Evolutionary conservation across 2,888 invertebrate species (phyloP).

Genomic region (Orchesella flavescens): DNA sequence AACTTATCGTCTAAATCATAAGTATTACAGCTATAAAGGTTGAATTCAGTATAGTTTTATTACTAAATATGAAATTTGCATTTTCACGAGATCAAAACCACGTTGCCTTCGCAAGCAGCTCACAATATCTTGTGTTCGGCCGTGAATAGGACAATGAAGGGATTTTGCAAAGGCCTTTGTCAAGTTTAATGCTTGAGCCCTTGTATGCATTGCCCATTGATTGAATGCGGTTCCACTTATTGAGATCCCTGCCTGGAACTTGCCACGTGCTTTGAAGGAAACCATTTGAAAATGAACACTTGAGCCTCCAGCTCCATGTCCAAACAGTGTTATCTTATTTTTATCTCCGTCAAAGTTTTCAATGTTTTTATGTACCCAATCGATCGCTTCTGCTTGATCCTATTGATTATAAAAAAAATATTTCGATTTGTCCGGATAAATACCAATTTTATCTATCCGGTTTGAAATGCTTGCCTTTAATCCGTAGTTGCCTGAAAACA

Average conservation of each 20-base stretch:
- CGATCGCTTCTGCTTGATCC: slow-evolving; percentile 58
- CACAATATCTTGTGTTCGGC: slow-evolving; percentile 43
- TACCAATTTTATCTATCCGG: too few species aligned
- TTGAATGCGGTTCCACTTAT: slow-evolving; percentile 68
- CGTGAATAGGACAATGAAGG: slow-evolving; percentile 58
- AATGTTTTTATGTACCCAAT: slow-evolving; percentile 63
- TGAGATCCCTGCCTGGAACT: slow-evolving; percentile 63
- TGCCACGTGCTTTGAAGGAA: slow-evolving; percentile 46
- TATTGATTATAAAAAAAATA: too few species aligned
- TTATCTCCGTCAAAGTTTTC: slow-evolving; percentile 60
- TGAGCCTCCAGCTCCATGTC: slow-evolving; percentile 56
- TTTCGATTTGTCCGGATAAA: too few species aligned
- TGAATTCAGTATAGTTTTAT: neutral
- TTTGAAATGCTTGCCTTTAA: too few species aligned
- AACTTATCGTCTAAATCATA: neutral
- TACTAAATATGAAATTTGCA: slow-evolving; percentile 62
- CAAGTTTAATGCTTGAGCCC: slow-evolving; percentile 53
- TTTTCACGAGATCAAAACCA: slow-evolving; percentile 55
- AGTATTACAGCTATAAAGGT: neutral
- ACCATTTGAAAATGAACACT: slow-evolving; percentile 69
- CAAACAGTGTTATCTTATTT: slow-evolving; percentile 48
- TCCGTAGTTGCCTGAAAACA: slow-evolving; percentile 48
- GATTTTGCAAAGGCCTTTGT: slow-evolving; percentile 63
- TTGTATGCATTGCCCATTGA: slow-evolving; percentile 62
- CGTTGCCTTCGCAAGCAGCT: slow-evolving; percentile 53